Evolutionary conservation across 2,113 vertebrate genomes (phyloP), one percentile per base, ranked within the genome.

Genomic region (Cynoglossus semilaevis): DNA sequence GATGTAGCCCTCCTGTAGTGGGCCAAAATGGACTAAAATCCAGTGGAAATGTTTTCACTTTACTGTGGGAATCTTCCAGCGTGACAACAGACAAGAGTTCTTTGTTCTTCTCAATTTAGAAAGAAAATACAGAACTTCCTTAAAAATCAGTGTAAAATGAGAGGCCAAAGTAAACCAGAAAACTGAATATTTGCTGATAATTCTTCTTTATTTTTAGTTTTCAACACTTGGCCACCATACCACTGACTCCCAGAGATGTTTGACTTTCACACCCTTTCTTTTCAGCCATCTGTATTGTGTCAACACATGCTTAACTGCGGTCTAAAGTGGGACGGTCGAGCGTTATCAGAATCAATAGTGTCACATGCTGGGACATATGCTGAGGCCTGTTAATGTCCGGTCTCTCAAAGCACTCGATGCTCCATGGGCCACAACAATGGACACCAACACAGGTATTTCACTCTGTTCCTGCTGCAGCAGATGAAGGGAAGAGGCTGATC

Each of bases 261-360:
- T 58, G 69, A 63, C 77, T 51, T 77, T 78, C 63, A 46, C 63
- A 49, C 58, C 17, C 58, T 53, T 67, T 59, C 70, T 75, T 65
- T 74, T 62, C 60, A 66, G 73, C 82, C 79, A 76, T 84, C 70
- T 69, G 42, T 82, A 63, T 74, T 80, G 70, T 82, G 81, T 84
- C 76, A 83, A 81, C 72, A 76, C 60, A 51, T 59, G 68, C 61
- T 51, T 51, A 62, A 50, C 57, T 47, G 67, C 56, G 55, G 63
- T 34, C 18, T 62, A 70, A 52, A 40, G 65, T 66, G 68, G 47
- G 48, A 34, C 15, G 15, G 55, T 61, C 59, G 56, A 41, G 16
- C 38, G 18, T 58, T 85, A 76, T 58, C 34, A 42, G 46, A 77
- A 87, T 88, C 84, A 74, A 88, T 87, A 76, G 45, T 9, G 43